phyloP scores from a whole-genome alignment of 2,797 vertebrate genomes.

The Ispidina picta region DNA sequence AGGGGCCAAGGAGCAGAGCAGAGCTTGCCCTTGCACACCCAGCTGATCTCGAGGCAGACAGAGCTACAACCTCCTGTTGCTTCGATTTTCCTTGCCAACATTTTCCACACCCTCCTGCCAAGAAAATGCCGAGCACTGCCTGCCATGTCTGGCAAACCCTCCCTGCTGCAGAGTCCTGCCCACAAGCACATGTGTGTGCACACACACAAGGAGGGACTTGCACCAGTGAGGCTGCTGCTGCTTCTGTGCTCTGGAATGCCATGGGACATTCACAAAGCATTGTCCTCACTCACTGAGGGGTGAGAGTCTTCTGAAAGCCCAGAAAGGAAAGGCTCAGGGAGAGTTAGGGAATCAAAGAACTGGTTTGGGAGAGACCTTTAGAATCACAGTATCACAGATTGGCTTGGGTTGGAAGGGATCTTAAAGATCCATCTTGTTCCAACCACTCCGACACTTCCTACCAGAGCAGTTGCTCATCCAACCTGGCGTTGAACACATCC shows the following conservation, averaged over 20 bases:
- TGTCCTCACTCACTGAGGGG: rapidly evolving
- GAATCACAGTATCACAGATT: not conserved
- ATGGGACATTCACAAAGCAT: not conserved
- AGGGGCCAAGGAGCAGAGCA: not conserved
- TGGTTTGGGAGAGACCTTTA: not conserved
- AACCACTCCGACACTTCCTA: not conserved
- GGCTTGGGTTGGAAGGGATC: not conserved
- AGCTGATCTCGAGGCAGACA: not conserved
- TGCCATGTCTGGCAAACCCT: not conserved
- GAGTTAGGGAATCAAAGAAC: not conserved
- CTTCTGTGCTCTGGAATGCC: not conserved
- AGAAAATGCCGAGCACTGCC: conserved; percentile 2
- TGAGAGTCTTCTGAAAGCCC: not conserved
- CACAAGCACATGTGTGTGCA: rapidly evolving
- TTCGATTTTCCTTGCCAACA: not conserved
- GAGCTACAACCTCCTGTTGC: not conserved
- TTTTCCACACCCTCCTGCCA: conserved; percentile 56
- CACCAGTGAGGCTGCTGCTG: not conserved
- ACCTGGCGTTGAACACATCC: not conserved
- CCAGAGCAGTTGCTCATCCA: not conserved
- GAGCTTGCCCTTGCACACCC: rapidly evolving
- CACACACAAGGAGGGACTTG: rapidly evolving
- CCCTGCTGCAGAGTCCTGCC: not conserved
- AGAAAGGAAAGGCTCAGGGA: not conserved
- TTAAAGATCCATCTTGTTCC: not conserved